These are phyloP conservation scores for Papilio protenor DNA, from an alignment of 2,888 invertebrate species.

Conservation along the genomic window DNA sequence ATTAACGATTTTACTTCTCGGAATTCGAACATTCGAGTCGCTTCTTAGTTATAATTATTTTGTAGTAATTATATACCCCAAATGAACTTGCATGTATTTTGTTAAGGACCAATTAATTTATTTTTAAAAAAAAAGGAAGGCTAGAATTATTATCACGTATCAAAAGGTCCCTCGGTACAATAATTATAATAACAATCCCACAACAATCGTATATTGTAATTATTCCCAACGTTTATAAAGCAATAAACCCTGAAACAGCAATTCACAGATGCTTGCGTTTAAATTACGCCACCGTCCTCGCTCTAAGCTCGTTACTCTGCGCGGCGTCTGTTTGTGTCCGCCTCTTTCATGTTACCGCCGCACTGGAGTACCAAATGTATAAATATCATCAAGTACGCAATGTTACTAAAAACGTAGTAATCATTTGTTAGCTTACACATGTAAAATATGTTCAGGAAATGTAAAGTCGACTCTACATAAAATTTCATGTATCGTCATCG, in stretches of 20 bases:
- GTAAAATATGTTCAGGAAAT: background rate
- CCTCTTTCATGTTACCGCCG: constrained; percentile 32
- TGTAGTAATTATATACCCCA: too few species aligned
- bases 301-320: constrained; percentile 34
- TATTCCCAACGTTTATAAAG: constrained; percentile 21
- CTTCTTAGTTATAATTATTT: too few species aligned
- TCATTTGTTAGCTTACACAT: constrained; percentile 17
- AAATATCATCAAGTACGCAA: constrained; percentile 25
- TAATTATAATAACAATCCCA: background rate
- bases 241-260: constrained; percentile 30
- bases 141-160: too few species aligned
- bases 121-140: too few species aligned
- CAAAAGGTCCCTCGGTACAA: background rate
- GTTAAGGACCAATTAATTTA: too few species aligned
- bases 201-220: constrained; percentile 13
- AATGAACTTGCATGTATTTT: too few species aligned
- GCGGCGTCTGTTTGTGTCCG: constrained; percentile 21
- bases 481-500: background rate
- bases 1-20: too few species aligned
- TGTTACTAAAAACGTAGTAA: constrained; percentile 28
- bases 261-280: constrained; percentile 35
- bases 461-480: background rate
- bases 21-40: too few species aligned
- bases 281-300: constrained; percentile 28
- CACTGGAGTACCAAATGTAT: constrained; percentile 19